Evolutionary conservation across 92 coral and sea anemone genomes (phyloP).

Genomic region (Muricea muricata): DNA sequence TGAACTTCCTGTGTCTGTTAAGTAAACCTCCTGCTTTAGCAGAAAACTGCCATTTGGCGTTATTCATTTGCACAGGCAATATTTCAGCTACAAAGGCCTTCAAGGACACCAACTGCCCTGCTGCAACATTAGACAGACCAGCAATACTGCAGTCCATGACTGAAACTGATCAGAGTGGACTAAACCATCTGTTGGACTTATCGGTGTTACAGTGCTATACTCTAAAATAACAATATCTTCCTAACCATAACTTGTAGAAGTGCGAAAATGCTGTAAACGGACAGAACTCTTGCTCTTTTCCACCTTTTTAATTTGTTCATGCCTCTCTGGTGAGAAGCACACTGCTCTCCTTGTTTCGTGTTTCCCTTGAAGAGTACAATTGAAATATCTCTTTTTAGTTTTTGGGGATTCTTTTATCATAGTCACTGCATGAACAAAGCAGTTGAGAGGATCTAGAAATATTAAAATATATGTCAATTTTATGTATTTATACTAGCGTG

Average conservation of each 20-base stretch:
- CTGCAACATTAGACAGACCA: constrained; percentile 63
- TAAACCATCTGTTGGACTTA: constrained; percentile 54
- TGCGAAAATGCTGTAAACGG: neutral
- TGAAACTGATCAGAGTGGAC: constrained; percentile 11
- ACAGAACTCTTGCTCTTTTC: constrained; percentile 17
- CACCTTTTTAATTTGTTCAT: constrained; percentile 1
- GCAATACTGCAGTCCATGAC: constrained; percentile 58
- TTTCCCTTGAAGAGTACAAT: constrained; percentile 51
- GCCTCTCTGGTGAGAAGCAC: constrained; percentile 36
- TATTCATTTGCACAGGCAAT: constrained; percentile 53
- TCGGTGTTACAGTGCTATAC: constrained; percentile 58
- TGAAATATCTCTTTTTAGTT: constrained; percentile 64
- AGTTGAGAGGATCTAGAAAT: constrained; percentile 5
- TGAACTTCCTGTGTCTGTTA: constrained; percentile 61
- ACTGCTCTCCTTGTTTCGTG: constrained; percentile 56
- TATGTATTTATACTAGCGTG: neutral
- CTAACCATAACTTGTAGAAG: constrained; percentile 8
- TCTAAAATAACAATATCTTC: constrained; percentile 61
- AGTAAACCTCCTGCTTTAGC: constrained; percentile 61
- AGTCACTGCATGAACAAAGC: constrained; percentile 59
- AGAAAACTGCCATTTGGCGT: constrained; percentile 51
- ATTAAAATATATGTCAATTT: neutral
- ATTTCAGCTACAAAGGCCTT: constrained; percentile 50
- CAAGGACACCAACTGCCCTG: constrained; percentile 66
- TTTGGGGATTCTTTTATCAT: constrained; percentile 62